These are phyloP conservation scores for Lutjanus campechanus DNA, from an alignment of 2,797 vertebrate species.

Conservation along the genomic window DNA sequence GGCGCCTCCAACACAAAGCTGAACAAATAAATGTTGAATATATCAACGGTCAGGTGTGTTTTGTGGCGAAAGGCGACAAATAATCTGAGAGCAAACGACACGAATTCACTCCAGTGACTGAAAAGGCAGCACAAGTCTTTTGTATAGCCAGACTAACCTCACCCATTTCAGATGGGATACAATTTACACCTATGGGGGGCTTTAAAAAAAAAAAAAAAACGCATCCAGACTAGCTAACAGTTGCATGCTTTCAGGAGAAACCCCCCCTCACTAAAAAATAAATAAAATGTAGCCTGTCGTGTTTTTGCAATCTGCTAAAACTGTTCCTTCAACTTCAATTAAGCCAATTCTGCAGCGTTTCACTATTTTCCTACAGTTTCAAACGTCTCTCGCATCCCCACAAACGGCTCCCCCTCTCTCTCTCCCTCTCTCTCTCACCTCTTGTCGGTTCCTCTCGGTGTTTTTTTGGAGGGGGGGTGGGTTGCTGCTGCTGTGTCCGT, in stretches of 20 bases:
- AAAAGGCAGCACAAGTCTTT: conserved; percentile 67
- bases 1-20: conserved; percentile 42
- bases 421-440: conserved; percentile 69
- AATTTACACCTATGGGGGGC: conserved; percentile 60
- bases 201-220: conserved; percentile 22
- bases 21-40: neutral
- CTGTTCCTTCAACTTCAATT: conserved; percentile 66
- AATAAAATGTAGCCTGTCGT: neutral
- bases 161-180: conserved; percentile 71
- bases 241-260: conserved; percentile 21
- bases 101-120: conserved; percentile 30
- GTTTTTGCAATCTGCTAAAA: conserved; percentile 23
- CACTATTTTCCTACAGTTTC: conserved; percentile 66
- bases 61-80: conserved; percentile 19
- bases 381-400: conserved; percentile 46
- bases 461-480: neutral
- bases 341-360: conserved; percentile 55
- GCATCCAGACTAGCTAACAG: conserved; percentile 27
- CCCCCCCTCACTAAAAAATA: too few species aligned
- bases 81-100: conserved; percentile 22
- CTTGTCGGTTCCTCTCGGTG: conserved; percentile 47
- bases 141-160: conserved; percentile 74
- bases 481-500: conserved; percentile 31
- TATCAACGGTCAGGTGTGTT: neutral
- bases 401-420: conserved; percentile 36